Base-by-base conservation (phyloP, 2,888 invertebrate species). In the Coelogynopora nodosa region DNA sequence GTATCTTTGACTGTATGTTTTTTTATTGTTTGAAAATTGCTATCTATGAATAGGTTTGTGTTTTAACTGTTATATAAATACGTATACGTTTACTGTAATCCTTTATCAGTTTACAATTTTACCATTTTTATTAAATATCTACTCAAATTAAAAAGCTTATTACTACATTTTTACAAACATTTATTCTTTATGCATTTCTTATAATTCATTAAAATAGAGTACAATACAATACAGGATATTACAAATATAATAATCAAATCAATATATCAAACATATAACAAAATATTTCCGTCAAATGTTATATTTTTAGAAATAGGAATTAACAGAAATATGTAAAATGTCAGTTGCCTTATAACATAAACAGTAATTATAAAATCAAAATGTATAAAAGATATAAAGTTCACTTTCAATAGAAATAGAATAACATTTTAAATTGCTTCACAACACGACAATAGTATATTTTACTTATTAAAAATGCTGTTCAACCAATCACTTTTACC, bases 391-490 rank as follows among this genome's bases (percentile, higher is more conserved):
- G 49, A 49, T 49, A n/a, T n/a, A 49, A 49, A 49, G 49, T 49
- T 49, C 49, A 49, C 49, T 49, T 49, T 49, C 49, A 49, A 49
- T 49, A 49, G 49, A 49, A 49, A 5, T 49, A 49, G 49, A 49
- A 49, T 49, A 49, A 5, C 5, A 49, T 49, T 49, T 10, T 49
- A 49, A 49, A 49, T 49, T 49, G 49, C 49, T 49, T 49, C 49
- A 49, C 49, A 49, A 49, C 49, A 49, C 49, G 49, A 49, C 49
- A 49, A 49, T 49, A 49, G 49, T 49, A 49, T 49, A 49, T 49
- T 49, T 49, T 49, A 80, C 80, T 80, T n/a, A 2, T n/a, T 80
- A 23, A 80, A 80, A 27, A 80, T 10, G 80, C 80, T 80, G 80
- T 23, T 80, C 80, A 80, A 5, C 28, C 5, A 80, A n/a, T 23